Evolutionary conservation across 2,797 vertebrate species (phyloP).

Genomic region (Leontopithecus rosalia): DNA sequence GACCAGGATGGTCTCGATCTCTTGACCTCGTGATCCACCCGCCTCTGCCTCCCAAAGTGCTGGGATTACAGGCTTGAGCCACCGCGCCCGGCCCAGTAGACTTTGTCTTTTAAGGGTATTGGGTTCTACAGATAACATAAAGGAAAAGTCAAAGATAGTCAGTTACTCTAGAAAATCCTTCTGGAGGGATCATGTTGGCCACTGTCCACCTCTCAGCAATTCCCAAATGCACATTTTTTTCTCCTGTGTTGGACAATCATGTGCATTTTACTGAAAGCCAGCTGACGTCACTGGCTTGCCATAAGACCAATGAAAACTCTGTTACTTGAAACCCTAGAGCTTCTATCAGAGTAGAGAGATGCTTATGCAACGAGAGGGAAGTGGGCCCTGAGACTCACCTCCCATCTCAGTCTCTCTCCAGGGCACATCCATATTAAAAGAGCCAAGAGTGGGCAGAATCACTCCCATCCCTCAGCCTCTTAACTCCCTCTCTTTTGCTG

Average conservation of each 20-base stretch:
- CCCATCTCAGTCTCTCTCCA: background rate
- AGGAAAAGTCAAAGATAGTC: background rate
- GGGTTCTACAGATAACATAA: background rate
- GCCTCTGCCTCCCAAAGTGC: no score
- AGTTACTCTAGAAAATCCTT: background rate
- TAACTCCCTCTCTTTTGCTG: background rate
- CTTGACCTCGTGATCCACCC: no score
- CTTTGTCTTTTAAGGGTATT: background rate
- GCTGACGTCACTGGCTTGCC: background rate
- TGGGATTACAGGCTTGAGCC: no score
- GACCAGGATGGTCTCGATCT: no score
- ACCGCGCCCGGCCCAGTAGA: no score
- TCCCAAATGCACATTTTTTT: background rate
- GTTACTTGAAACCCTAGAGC: background rate
- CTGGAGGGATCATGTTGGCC: background rate
- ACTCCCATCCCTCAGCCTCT: background rate
- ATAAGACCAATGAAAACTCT: background rate
- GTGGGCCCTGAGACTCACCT: background rate
- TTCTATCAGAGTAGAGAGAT: background rate
- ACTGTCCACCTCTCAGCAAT: background rate
- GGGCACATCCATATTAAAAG: rapidly evolving
- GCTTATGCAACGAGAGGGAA: background rate
- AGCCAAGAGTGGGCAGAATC: background rate
- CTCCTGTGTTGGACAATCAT: background rate
- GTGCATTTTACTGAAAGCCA: constrained; percentile 14